These are phyloP conservation scores for Bombylius discolor DNA, from an alignment of 2,888 invertebrate species.

Conservation along the genomic window DNA sequence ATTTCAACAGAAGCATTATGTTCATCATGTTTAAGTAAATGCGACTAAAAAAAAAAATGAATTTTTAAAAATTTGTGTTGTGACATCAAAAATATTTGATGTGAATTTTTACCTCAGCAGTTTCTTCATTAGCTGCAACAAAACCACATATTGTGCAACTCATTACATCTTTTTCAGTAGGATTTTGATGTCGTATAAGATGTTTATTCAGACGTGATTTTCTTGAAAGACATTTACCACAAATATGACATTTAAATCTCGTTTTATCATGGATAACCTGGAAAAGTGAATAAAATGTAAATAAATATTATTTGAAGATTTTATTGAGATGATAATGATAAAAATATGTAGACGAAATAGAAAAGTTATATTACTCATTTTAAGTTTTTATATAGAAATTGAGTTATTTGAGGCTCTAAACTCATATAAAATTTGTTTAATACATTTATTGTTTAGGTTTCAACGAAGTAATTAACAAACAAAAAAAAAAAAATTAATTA, in stretches of 20 bases:
- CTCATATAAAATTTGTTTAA: too few relatives aligned
- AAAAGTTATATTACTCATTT: too few relatives aligned
- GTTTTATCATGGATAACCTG: conserved; percentile 11
- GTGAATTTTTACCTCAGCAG: conserved; percentile 17
- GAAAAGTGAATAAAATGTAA: not conserved
- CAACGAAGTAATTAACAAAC: too few relatives aligned
- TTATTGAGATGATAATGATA: too few relatives aligned
- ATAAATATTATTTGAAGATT: too few relatives aligned
- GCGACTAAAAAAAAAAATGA: conserved; percentile 10
- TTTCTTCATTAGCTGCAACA: conserved; percentile 18
- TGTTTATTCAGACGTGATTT: conserved; percentile 22
- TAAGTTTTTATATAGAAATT: too few relatives aligned
- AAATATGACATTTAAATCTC: conserved; percentile 21
- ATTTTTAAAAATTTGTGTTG: not conserved
- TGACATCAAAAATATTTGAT: not conserved
- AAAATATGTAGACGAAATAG: too few relatives aligned
- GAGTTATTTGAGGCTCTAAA: too few relatives aligned
- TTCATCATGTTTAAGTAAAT: conserved; percentile 7
- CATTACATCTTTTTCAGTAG: conserved; percentile 9
- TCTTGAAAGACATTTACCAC: conserved; percentile 11
- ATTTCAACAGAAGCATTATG: not conserved
- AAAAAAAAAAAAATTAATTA: not conserved
- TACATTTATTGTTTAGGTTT: too few relatives aligned
- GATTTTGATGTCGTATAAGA: conserved; percentile 17
- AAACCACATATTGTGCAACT: conserved; percentile 26